Conservation (phyloP, 2,797 vertebrate genomes). For the Spondyliosoma cantharus region DNA sequence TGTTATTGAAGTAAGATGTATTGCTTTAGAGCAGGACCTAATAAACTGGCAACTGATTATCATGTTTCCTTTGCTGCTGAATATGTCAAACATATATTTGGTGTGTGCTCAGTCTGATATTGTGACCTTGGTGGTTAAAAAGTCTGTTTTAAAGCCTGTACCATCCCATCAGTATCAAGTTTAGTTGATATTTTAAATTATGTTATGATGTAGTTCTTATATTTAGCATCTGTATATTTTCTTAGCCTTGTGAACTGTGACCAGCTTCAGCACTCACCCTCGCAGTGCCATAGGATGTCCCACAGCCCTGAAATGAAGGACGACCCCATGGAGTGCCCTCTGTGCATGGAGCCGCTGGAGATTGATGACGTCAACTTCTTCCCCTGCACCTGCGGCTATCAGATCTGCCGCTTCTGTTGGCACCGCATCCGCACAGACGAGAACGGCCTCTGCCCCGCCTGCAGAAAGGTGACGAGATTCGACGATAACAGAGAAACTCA, state of each 20-base stretch:
- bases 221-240: constrained; percentile 29
- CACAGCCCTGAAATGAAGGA: constrained; percentile 98
- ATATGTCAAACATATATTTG: background rate
- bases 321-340: constrained; percentile 99
- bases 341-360: constrained; percentile 99
- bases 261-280: constrained; percentile 66
- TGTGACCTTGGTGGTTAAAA: constrained; percentile 6
- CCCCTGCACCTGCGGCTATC: constrained; percentile 99
- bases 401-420: constrained; percentile 99
- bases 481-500: background rate
- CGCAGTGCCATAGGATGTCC: constrained; percentile 90
- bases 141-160: background rate
- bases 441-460: constrained; percentile 99
- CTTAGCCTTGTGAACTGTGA: constrained; percentile 74
- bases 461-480: constrained; percentile 92
- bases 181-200: background rate
- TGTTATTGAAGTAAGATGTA: background rate
- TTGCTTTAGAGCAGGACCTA: background rate
- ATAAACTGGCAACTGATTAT: background rate
- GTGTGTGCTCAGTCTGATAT: background rate
- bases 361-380: constrained; percentile 99
- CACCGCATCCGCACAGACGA: constrained; percentile 99
- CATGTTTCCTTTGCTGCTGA: constrained; percentile 5
- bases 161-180: background rate
- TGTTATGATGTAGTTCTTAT: constrained; percentile 6